Evolutionary conservation across 2,113 vertebrate genomes (phyloP).

Genomic region (Sinocyclocheilus maitianheensis): DNA sequence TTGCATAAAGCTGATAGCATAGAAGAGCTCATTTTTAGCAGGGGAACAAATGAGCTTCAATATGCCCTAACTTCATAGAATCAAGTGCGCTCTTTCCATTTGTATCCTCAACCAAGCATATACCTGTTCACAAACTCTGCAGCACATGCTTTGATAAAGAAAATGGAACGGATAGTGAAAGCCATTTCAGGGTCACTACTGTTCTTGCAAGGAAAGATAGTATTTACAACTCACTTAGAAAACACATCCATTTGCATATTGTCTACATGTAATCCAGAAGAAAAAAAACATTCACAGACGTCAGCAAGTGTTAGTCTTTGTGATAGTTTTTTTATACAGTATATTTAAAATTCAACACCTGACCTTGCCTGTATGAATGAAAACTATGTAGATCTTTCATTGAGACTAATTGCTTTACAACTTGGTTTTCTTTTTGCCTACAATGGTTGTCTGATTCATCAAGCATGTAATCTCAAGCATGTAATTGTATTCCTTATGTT

Average conservation of each 20-base stretch:
- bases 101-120: background rate
- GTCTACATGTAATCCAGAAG: background rate
- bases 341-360: background rate
- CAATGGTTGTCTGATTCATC: background rate
- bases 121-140: background rate
- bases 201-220: constrained; percentile 5
- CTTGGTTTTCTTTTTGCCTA: background rate
- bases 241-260: background rate
- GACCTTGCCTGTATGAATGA: background rate
- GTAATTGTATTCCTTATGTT: background rate
- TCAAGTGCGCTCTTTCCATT: background rate
- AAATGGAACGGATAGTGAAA: background rate
- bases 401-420: background rate
- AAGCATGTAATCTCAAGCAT: background rate
- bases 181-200: constrained; percentile 11
- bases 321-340: background rate
- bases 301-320: background rate
- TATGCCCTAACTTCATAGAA: background rate
- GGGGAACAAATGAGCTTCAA: constrained; percentile 34
- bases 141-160: background rate
- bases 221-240: background rate
- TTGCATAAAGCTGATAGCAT: constrained; percentile 13
- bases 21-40: constrained; percentile 30
- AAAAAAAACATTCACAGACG: background rate
- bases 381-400: background rate